phyloP scores from a whole-genome alignment of 2,888 invertebrate species.

The Ariolimax columbianus region DNA sequence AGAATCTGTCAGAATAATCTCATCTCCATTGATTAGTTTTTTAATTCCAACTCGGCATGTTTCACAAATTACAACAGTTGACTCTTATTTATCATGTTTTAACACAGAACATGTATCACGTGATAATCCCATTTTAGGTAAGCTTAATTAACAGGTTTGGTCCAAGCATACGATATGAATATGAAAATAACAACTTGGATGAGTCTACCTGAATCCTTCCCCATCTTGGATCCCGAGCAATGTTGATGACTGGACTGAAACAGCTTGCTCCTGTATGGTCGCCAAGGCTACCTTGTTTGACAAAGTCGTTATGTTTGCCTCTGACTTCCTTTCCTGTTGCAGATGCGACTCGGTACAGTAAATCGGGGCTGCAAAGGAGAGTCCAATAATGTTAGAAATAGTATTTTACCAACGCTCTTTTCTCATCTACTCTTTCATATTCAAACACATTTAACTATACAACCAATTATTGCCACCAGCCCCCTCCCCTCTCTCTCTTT shows the following conservation, averaged over 20 bases:
- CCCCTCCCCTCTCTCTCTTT: too few relatives aligned
- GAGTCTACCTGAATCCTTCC: slow-evolving; percentile 75
- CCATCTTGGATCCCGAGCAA: slow-evolving; percentile 73
- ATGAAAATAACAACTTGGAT: not conserved
- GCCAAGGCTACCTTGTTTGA: not conserved
- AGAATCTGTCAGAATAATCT: too few relatives aligned
- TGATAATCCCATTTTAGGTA: too few relatives aligned
- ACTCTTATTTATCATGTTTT: too few relatives aligned
- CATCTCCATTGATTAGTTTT: too few relatives aligned
- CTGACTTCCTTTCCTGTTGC: slow-evolving; percentile 49
- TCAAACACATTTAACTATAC: not conserved
- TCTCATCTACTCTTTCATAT: not conserved
- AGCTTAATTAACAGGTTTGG: not conserved
- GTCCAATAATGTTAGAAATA: too few relatives aligned
- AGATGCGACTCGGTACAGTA: slow-evolving; percentile 38
- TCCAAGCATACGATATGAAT: not conserved
- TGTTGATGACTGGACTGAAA: slow-evolving; percentile 58
- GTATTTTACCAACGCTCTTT: not conserved
- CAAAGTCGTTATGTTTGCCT: slow-evolving; percentile 53
- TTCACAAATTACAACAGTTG: too few relatives aligned
- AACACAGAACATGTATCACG: too few relatives aligned
- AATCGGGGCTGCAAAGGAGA: slow-evolving; percentile 16
- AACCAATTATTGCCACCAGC: too few relatives aligned
- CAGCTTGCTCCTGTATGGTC: slow-evolving; percentile 62
- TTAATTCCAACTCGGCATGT: too few relatives aligned